Percentiles rank a stretch among this genome's conserved stretches.
Conservation (phyloP, 2,888 invertebrate species). For the Lissonota sp. region DNA sequence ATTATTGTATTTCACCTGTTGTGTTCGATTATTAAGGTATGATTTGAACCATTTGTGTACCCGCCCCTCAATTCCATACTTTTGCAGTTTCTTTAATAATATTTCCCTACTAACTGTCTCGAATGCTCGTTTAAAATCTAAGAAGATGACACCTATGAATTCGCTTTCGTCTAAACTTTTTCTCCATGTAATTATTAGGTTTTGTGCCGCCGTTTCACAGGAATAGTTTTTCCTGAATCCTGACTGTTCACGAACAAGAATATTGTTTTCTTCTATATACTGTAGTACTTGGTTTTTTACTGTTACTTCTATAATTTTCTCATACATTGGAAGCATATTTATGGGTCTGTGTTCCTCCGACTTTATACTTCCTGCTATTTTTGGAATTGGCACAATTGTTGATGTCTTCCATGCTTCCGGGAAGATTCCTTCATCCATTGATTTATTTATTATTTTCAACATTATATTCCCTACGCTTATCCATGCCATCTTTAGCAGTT, state of each 20-base stretch:
- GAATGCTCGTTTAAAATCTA: slow-evolving; percentile 59
- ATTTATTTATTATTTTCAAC: neutral
- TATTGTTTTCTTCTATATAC: slow-evolving; percentile 37
- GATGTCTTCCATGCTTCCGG: neutral
- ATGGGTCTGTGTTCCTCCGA: slow-evolving; percentile 44
- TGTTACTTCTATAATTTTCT: too few relatives aligned
- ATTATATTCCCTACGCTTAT: neutral
- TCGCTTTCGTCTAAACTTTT: slow-evolving; percentile 36
- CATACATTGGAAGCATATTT: slow-evolving; percentile 36
- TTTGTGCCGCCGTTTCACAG: slow-evolving; percentile 60
- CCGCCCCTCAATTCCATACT: neutral
- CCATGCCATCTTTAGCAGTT: slow-evolving; percentile 23
- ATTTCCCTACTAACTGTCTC: slow-evolving; percentile 48
- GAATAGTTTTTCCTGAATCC: slow-evolving; percentile 10
- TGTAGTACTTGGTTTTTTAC: too few relatives aligned
- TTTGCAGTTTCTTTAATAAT: slow-evolving; percentile 10
- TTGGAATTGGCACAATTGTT: neutral
- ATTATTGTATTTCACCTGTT: neutral
- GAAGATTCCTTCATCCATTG: neutral
- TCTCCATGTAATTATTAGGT: slow-evolving; percentile 49
- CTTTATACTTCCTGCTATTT: neutral
- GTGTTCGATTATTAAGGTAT: neutral
- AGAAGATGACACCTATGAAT: slow-evolving; percentile 50
- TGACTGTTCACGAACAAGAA: slow-evolving; percentile 12
- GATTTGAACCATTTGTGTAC: neutral